phyloP scores from a whole-genome alignment of 2,113 vertebrate genomes.

The Myodes glareolus region DNA sequence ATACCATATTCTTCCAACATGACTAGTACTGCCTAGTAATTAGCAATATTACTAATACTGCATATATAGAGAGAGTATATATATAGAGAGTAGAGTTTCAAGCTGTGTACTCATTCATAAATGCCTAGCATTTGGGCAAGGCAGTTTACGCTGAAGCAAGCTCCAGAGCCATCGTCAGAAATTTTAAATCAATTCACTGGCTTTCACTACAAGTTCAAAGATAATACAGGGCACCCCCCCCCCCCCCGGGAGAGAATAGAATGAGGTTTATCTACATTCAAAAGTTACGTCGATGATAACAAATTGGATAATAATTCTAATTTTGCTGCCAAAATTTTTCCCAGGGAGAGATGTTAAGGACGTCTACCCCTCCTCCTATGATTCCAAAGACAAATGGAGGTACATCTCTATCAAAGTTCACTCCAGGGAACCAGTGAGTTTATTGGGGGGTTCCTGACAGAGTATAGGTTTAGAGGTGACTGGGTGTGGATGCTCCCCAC shows the following conservation, averaged over 20 bases:
- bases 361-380: neutral
- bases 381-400: neutral
- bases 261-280: constrained; percentile 14
- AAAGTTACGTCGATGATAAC: neutral
- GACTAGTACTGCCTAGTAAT: too few relatives aligned
- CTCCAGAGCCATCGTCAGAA: constrained; percentile 3
- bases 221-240: neutral
- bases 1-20: neutral
- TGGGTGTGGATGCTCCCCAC: neutral
- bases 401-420: neutral
- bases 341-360: neutral
- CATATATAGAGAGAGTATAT: too few relatives aligned
- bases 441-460: neutral
- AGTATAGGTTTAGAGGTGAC: neutral
- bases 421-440: neutral
- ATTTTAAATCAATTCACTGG: constrained; percentile 9
- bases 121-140: constrained; percentile 10
- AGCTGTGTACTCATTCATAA: constrained; percentile 8
- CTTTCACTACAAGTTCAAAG: constrained; percentile 13
- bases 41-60: neutral
- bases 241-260: neutral
- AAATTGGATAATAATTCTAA: neutral
- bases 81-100: constrained; percentile 11
- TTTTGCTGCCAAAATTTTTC: neutral
- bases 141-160: neutral